These are phyloP conservation scores for Gobiocypris rarus DNA, from an alignment of 2,113 vertebrate genomes.

Conservation along the genomic window DNA sequence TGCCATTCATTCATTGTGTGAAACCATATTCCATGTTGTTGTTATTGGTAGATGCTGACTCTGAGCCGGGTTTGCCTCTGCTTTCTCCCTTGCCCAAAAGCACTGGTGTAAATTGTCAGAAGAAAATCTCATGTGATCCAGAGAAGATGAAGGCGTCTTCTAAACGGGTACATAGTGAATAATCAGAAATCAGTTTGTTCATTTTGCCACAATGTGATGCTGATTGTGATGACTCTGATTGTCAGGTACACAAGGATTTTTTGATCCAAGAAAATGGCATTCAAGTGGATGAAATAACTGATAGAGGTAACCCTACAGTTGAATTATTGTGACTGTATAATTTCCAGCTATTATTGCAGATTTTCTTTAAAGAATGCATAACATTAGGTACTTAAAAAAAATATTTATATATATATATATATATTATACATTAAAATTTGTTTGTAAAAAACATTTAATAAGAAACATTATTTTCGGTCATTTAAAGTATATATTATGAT, in stretches of 20 bases:
- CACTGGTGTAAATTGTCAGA: background rate
- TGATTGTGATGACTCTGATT: constrained; percentile 15
- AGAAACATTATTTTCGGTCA: background rate
- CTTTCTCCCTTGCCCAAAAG: constrained; percentile 45
- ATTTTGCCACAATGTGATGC: background rate
- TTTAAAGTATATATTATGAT: background rate
- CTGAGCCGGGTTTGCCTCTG: constrained; percentile 21
- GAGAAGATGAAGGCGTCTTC: background rate
- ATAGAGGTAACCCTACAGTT: constrained; percentile 35
- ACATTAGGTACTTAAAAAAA: too few relatives aligned
- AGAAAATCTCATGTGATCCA: background rate
- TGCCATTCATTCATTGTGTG: background rate
- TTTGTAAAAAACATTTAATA: too few relatives aligned
- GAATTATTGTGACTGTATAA: background rate
- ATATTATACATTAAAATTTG: too few relatives aligned
- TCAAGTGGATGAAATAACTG: constrained; percentile 24
- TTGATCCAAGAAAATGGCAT: constrained; percentile 19
- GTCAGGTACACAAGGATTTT: constrained; percentile 21
- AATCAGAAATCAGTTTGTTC: background rate
- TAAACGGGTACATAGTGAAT: background rate
- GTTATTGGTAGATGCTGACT: constrained; percentile 43
- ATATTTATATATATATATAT: too few relatives aligned
- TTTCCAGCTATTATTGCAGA: background rate
- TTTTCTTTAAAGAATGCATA: background rate
- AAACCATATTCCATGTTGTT: constrained; percentile 3